Conservation (phyloP, 2,888 invertebrate species). For the Apotomis turbidana region DNA sequence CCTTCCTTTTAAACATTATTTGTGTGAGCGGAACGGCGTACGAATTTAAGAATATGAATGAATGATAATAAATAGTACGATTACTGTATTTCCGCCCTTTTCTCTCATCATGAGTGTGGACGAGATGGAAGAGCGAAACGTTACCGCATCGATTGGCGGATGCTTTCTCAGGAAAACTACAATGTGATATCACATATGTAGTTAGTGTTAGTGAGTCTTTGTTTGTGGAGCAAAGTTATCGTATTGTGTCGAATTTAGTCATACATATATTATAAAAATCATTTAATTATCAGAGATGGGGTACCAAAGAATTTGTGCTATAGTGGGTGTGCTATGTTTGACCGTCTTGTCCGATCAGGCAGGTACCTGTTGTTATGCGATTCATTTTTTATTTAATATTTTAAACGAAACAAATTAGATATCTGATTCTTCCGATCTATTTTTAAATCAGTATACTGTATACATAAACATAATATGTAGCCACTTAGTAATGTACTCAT, state of each 20-base stretch:
- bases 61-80: neutral
- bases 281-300: neutral
- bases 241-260: neutral
- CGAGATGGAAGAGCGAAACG: slow-evolving; percentile 8
- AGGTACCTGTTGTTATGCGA: slow-evolving; percentile 11
- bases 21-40: no score
- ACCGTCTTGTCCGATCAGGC: slow-evolving; percentile 44
- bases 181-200: neutral
- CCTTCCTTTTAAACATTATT: no score
- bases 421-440: no score
- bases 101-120: neutral
- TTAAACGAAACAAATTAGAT: no score
- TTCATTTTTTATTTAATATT: no score
- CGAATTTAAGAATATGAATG: neutral
- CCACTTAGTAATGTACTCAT: no score
- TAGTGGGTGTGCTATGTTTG: slow-evolving; percentile 40
- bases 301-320: neutral
- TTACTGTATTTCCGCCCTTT: neutral
- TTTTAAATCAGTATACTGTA: no score
- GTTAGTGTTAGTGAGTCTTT: slow-evolving; percentile 20
- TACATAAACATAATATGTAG: no score
- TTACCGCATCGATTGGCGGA: slow-evolving; percentile 4
- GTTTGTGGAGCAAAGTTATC: slow-evolving; percentile 18
- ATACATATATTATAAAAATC: neutral
- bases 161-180: neutral